Base-by-base conservation (phyloP, 2,888 invertebrate genomes). In the Caenorhabditis sp. region DNA sequence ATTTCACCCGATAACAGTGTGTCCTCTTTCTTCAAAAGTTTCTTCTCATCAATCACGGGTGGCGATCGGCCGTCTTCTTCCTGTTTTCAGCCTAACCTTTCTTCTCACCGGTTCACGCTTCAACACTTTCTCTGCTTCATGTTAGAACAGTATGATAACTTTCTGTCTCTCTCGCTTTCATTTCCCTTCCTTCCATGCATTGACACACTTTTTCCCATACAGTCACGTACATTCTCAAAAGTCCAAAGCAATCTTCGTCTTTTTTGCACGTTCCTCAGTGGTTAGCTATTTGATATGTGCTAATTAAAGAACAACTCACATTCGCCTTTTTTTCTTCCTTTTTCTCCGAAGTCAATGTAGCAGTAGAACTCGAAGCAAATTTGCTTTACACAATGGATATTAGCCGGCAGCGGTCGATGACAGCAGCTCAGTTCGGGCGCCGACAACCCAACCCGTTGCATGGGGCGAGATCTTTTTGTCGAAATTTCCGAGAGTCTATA, bases 21-120 rank as follows among this genome's bases (percentile, higher is more conserved):
- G 62, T 66, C 35, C 55, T 56, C 66, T 48, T 66, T 27, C 41
- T 66, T 66, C 66, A 56, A 56, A 56, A 66, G 56, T 66, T 66
- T 66, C 56, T 56, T 66, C 39, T 37, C 66, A 66, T 66, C 66
- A 66, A 66, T 56, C 65, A 65, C 45, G 45, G 43, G 63, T 53
- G 37, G 22, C 53, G 35, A 11, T 35, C 32, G 52, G 52, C 1
- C 52, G 13, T 52, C 39, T 32, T 32, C 27, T 30, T 15, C 26
- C 26, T 20, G 1, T 24, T 15, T 32, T 27, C 27, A 5, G 55
- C 35, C 43, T 45, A 35, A 65, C 56, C 46, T 39, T 15, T 56
- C 56, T 41, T 56, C 27, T 55, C 7, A 6, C 8, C 2, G 15
- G 15, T 27, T 48, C 15, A 17, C 24, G 15, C 7, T 27, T 26